Evolutionary conservation across 2,888 invertebrate genomes (phyloP).

Genomic region (Hetaerina titia): DNA sequence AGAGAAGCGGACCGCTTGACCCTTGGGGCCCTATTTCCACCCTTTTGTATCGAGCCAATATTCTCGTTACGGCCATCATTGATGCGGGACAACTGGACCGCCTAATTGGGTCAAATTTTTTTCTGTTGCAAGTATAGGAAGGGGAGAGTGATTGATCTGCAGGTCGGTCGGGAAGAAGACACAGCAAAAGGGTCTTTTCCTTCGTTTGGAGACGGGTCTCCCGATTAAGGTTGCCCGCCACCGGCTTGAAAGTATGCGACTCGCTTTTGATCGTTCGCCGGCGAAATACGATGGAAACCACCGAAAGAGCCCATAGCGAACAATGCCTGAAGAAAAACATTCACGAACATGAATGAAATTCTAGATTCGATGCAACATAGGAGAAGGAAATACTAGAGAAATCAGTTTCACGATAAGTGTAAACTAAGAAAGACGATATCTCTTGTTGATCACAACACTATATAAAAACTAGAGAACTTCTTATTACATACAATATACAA

Average conservation of each 20-base stretch:
- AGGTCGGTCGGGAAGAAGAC: background rate
- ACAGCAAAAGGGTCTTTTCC: background rate
- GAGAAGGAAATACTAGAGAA: no score
- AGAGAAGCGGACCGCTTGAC: background rate
- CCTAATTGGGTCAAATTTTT: conserved; percentile 14
- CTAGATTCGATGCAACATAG: no score
- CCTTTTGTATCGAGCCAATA: conserved; percentile 22
- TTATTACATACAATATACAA: no score
- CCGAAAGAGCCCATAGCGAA: no score
- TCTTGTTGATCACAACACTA: no score
- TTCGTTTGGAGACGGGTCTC: background rate
- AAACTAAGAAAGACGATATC: no score
- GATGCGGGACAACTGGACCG: conserved; percentile 16
- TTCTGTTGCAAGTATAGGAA: background rate
- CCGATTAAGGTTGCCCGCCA: background rate
- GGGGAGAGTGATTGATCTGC: background rate
- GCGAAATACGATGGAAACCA: no score
- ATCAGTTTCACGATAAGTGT: no score
- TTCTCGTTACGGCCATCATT: conserved; percentile 25
- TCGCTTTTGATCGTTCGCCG: background rate
- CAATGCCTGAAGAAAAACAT: no score
- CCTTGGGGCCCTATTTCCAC: background rate
- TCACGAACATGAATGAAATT: no score
- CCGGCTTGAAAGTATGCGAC: background rate
- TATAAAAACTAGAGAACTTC: no score